Base-by-base conservation (phyloP, 2,888 invertebrate genomes). In the Phyto melanocephala region DNA sequence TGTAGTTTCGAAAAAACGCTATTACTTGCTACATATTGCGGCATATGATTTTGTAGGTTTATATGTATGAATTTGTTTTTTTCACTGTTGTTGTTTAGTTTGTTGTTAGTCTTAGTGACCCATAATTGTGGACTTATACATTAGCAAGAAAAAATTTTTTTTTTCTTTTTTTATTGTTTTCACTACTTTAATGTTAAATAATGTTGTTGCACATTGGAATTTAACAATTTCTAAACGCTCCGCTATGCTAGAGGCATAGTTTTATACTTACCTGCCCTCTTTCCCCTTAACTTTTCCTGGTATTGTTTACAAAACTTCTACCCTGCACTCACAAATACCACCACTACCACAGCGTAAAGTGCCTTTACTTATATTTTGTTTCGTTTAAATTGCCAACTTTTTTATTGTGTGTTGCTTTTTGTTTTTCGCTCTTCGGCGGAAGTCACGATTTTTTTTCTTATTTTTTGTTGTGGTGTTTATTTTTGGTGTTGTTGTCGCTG, bases 51-150 rank as follows among this genome's bases (percentile, higher is more conserved):
- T 58, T 47, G n/a, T 74, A 42, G 35, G 50, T 78, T 37, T 52
- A 42, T 76, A 52, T 58, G 8, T n/a, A 20, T 20, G 68, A 60
- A 33, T 75, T 67, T 76, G 56, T 58, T 28, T 42, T 60, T 3
- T 4, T 22, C 0, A 10, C 4, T 42, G 22, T 54, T 28, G 17
- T 20, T 42, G 33, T 13, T 45, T 50, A 42, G 60, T 40, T 28
- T 65, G 17, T 47, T 67, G 62, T 65, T 60, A 28, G 75, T 74
- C 47, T 62, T 68, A 79, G 67, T 82, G 82, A 82, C 82, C 82
- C 75, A 82, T 76, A 76, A 76, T 76, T 76, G 68, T 56, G 47
- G 47, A n/a, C 5, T 20, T 33, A 10, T 22, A 22, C n/a, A 22
- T 52, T 40, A 42, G 37, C 28, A 28, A 17, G 35, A 75, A 47